These are phyloP conservation scores for Deilephila porcellus DNA, from an alignment of 2,888 invertebrate species.

Conservation along the genomic window DNA sequence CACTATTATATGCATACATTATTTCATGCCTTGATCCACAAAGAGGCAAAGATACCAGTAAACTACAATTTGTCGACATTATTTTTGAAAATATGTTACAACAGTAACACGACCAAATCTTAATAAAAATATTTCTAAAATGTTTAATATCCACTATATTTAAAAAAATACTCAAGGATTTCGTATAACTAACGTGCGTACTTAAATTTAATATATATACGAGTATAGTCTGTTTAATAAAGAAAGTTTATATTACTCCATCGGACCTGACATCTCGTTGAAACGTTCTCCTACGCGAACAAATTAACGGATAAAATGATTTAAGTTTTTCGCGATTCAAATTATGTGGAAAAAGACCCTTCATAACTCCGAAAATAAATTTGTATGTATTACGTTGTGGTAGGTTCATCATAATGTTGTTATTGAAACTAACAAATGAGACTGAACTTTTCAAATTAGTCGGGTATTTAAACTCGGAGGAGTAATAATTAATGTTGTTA, in stretches of 20 bases:
- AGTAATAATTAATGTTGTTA: too few relatives aligned
- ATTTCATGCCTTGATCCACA: too few relatives aligned
- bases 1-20: too few relatives aligned
- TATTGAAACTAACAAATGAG: too few relatives aligned
- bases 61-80: too few relatives aligned
- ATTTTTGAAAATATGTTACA: too few relatives aligned
- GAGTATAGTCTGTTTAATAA: slow-evolving; percentile 33
- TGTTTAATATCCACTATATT: too few relatives aligned
- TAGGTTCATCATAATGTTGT: background rate
- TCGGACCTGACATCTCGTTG: slow-evolving; percentile 19
- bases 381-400: background rate
- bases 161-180: background rate
- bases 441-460: too few relatives aligned
- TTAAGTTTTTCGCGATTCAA: slow-evolving; percentile 3
- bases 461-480: too few relatives aligned
- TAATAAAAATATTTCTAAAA: too few relatives aligned
- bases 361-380: background rate
- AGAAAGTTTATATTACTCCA: slow-evolving; percentile 39
- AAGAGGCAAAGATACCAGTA: too few relatives aligned
- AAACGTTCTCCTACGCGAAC: slow-evolving; percentile 5
- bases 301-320: slow-evolving; percentile 15
- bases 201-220: background rate
- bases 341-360: background rate
- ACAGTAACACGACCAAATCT: background rate
- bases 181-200: background rate